phyloP scores from a whole-genome alignment of 1,140 invertebrate species.

The Tetramorium parvispinum region DNA sequence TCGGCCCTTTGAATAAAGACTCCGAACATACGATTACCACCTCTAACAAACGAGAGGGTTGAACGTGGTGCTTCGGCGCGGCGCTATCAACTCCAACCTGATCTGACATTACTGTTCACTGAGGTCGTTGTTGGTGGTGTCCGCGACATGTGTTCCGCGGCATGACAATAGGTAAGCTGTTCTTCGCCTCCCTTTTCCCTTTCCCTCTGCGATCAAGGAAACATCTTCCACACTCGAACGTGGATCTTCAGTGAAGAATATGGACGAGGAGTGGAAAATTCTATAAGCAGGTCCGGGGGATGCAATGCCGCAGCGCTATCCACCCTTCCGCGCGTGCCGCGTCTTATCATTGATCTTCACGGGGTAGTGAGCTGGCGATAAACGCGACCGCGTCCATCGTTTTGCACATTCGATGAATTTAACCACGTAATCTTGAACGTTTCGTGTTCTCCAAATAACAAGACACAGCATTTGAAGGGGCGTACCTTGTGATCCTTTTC shows the following conservation, averaged over 20 bases:
- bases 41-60: neutral
- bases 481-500: neutral
- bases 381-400: neutral
- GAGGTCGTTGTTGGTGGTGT: neutral
- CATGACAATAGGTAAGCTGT: slow-evolving; percentile 37
- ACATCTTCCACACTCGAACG: neutral
- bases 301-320: no score
- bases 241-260: neutral
- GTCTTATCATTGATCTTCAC: neutral
- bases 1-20: neutral
- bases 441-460: neutral
- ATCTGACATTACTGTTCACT: neutral
- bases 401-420: neutral
- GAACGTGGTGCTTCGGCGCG: neutral
- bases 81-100: neutral
- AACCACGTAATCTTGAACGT: neutral
- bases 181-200: no score
- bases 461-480: neutral
- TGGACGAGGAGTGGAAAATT: neutral
- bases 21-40: neutral
- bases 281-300: no score
- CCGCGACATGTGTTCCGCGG: neutral
- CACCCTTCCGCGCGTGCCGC: no score
- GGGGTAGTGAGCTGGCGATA: neutral
- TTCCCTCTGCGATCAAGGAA: neutral